Evolutionary conservation across 2,888 invertebrate species (phyloP), one percentile per base, ranked within the genome.

Genomic region (Margaritifera margaritifera): DNA sequence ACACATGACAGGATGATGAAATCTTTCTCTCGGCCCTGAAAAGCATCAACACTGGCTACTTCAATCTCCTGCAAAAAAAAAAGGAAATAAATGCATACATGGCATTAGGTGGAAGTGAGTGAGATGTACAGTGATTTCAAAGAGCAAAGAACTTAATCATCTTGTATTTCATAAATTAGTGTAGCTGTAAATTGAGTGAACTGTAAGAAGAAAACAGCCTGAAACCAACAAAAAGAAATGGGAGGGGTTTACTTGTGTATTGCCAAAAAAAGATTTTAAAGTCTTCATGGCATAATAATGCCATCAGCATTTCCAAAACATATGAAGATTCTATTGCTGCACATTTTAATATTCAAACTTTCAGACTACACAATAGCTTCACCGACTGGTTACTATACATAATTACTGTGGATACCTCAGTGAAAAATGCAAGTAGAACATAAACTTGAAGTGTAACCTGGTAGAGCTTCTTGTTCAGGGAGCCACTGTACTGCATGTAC

Each of bases 1-100:
- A 99, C 99, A 90, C 99, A 99, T 0, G 98, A 98, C 94, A 99
- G 96, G 66, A 99, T 97, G 80, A 99, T 99, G 69, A 99, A 95
- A 87, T 99, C 99, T 87, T 99, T 99, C 88, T 99, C 99, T 62
- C 99, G 92, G 0, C 99, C 99, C 90, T 99, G 98, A 90, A 99
- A 99, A 0, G 99, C 99, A 90, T 99, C 99, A 4, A 99, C 99
- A 90, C 98, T 98, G 15, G 99, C 99, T 0, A 99, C 98, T 91
- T 99, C 99, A 67, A 99, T 97, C 88, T 99, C 98, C 91, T 98
- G 95, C n/a, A 78, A 72, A 25, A 42, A 19, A 62, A 25, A 52
- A 57, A 50, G 20, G 55, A 68, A 60, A 11, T 20, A 15, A 57
- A 27, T 64, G 18, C n/a, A 19, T 22, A 20, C 11, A 18, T 4